Base-by-base conservation (phyloP, 2,113 vertebrate species). In the Equus quagga region DNA sequence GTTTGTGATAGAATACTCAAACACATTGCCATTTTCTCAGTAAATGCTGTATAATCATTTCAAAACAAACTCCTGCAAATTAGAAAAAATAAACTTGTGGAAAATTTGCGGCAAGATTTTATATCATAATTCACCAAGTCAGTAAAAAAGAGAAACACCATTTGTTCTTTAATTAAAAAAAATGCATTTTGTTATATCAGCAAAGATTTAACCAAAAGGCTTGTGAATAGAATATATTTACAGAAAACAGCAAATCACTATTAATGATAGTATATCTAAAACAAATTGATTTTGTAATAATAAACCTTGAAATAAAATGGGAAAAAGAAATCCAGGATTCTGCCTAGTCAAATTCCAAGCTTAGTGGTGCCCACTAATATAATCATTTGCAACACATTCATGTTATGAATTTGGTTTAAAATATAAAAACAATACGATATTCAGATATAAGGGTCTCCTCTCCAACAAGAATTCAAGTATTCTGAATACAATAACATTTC, bases 271-370 rank as follows among this genome's bases (percentile, higher is more conserved):
- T 8, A 73, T 93, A 89, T 56, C 24, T 4, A 60, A 44, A 6
- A n/a, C 8, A 92, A 81, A 72, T 80, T 89, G 33, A 93, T 89
- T 97, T 92, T 90, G 7, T 18, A 86, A 64, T 95, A 93, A 97
- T 72, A 75, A 78, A 70, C 12, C 65, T 87, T 91, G 13, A 51
- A 72, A 87, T 65, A 12, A 82, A 89, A 60, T 65, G 4, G 4
- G 13, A 5, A 79, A 49, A 64, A 44, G 8, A 36, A 72, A 49
- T 41, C 13, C 28, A 75, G 44, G 1, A 85, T 58, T 80, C 8
- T 33, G 6, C 17, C 14, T 75, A 46, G 13, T 1, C 10, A 28
- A 95, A 94, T 62, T 14, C 5, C 28, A 78, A 69, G 11, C 6
- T 87, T 86, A 21, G 0, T 67, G 6, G 0, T 17, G 5, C 0